Evolutionary conservation across 2,797 vertebrate genomes (phyloP).

Genomic region (Numenius phaeopus): DNA sequence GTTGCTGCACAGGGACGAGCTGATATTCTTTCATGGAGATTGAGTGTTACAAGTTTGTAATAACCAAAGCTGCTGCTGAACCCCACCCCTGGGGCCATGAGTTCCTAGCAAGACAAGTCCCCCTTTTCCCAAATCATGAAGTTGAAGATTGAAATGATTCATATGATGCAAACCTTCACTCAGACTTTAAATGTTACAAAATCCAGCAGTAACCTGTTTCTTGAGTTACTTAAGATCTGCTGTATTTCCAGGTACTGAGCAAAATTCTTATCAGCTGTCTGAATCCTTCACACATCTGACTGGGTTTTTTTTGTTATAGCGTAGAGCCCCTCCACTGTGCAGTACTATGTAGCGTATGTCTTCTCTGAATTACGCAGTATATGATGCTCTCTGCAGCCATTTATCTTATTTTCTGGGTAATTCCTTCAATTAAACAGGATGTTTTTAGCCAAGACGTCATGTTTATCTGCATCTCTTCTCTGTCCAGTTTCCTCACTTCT

Average conservation of each 20-base stretch:
- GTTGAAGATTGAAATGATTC: background rate
- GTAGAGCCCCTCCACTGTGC: background rate
- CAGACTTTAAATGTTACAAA: background rate
- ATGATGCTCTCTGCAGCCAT: background rate
- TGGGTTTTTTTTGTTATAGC: background rate
- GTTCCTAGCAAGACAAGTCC: background rate
- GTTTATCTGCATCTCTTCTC: background rate
- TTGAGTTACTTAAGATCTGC: background rate
- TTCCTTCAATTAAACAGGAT: background rate
- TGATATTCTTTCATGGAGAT: background rate
- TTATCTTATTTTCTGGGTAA: background rate
- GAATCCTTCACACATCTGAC: background rate
- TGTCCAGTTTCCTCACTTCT: background rate
- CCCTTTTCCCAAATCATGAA: background rate
- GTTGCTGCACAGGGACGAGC: background rate
- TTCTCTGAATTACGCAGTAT: background rate
- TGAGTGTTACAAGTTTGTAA: background rate
- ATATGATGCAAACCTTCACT: background rate
- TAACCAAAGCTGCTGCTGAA: background rate
- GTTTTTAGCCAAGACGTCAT: background rate
- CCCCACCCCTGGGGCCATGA: background rate
- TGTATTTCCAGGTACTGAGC: background rate
- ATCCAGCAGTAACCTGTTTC: background rate
- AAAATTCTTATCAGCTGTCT: background rate
- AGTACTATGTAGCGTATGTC: background rate